Evolutionary conservation across 2,113 vertebrate species (phyloP).

Genomic region (Synodontis membranacea): DNA sequence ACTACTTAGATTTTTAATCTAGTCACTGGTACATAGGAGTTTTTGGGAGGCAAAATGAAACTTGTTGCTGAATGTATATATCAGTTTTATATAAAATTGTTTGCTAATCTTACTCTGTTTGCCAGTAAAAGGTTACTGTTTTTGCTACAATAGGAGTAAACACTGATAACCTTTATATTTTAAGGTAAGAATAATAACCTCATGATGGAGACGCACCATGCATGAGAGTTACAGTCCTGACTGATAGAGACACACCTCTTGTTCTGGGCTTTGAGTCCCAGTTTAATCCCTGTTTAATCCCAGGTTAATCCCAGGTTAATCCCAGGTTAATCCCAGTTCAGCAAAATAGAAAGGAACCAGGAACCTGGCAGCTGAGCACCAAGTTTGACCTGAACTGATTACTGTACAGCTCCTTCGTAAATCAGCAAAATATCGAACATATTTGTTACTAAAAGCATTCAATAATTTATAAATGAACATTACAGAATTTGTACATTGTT

Average conservation of each 20-base stretch:
- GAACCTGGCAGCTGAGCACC: not conserved
- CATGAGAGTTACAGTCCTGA: not conserved
- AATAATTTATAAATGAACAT: not conserved
- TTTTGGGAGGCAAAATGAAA: too few species aligned
- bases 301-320: not conserved
- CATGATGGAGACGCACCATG: not conserved
- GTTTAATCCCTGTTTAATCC: not conserved
- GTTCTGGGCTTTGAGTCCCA: not conserved
- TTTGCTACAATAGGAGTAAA: not conserved
- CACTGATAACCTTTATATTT: too few species aligned
- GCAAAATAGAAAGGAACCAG: not conserved
- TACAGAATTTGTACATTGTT: not conserved
- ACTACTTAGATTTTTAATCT: not conserved
- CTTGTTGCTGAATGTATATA: not conserved
- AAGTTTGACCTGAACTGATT: not conserved
- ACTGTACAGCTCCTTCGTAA: not conserved
- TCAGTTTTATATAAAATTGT: not conserved
- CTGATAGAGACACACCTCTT: not conserved
- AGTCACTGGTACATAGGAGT: too few species aligned
- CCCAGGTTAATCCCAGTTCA: not conserved
- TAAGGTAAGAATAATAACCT: too few species aligned
- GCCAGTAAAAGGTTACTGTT: not conserved
- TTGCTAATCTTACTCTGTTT: not conserved
- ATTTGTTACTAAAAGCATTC: not conserved
- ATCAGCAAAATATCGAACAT: not conserved